A percentile compares a stretch with the other conserved stretches of the same genome.
Evolutionary conservation across 1,140 invertebrate species (phyloP).

Genomic region (Aphelenchoides avenae): DNA sequence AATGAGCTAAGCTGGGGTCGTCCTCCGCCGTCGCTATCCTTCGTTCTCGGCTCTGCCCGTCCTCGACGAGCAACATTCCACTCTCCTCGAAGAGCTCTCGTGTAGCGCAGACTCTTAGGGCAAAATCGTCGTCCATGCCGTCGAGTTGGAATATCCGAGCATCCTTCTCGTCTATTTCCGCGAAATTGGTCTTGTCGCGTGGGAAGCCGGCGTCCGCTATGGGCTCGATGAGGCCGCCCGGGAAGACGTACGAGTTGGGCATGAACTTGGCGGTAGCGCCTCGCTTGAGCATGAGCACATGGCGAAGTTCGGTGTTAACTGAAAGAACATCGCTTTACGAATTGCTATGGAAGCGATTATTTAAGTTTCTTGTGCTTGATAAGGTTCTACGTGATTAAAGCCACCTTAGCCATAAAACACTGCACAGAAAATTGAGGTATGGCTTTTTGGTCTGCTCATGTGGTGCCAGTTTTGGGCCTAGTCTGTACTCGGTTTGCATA

Average conservation of each 20-base stretch:
- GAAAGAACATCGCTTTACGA: too few species aligned
- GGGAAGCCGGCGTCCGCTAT: constrained; percentile 22
- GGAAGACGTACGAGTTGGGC: constrained; percentile 40
- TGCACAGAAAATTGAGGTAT: too few species aligned
- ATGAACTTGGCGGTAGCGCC: constrained; percentile 30
- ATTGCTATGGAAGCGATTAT: too few species aligned
- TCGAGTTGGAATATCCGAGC: constrained; percentile 6
- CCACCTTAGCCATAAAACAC: too few species aligned
- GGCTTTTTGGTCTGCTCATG: too few species aligned
- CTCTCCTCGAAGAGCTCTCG: constrained; percentile 34
- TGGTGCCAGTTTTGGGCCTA: too few species aligned
- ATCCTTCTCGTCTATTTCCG: not conserved
- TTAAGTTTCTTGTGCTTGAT: too few species aligned
- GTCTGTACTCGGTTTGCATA: too few species aligned
- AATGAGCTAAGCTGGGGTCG: constrained; percentile 24
- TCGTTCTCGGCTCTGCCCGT: constrained; percentile 18
- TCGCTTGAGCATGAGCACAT: constrained; percentile 31
- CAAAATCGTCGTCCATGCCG: constrained; percentile 27
- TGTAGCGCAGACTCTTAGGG: constrained; percentile 19
- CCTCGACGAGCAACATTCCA: constrained; percentile 27
- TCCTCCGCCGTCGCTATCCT: constrained; percentile 12
- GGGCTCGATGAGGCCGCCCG: constrained; percentile 25
- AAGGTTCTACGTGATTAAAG: too few species aligned
- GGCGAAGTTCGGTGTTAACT: constrained; percentile 19
- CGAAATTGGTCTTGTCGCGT: constrained; percentile 32